Percentiles rank a stretch among this genome's conserved stretches.
phyloP scores from a whole-genome alignment of 2,797 vertebrate species.

The Amblyopsis hoosieri region DNA sequence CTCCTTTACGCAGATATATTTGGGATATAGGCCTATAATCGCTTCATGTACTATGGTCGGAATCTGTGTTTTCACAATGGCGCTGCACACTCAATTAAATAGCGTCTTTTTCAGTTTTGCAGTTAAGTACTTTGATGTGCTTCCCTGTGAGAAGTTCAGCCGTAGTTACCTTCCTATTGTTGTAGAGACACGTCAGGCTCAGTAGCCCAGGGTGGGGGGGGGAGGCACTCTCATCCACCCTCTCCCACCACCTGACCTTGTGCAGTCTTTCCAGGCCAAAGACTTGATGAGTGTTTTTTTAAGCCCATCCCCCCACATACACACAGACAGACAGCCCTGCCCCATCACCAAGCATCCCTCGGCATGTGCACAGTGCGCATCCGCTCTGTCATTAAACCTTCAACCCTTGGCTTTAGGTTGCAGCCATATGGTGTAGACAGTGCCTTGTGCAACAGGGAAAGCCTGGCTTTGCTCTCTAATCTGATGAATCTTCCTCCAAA shows the following conservation, averaged over 20 bases:
- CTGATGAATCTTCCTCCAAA: conserved; percentile 68
- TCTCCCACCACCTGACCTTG: conserved; percentile 64
- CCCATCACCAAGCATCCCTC: conserved; percentile 49
- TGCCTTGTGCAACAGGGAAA: conserved; percentile 67
- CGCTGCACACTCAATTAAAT: background rate
- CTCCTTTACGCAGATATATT: conserved; percentile 71
- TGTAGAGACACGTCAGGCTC: conserved; percentile 68
- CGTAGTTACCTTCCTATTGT: conserved; percentile 73
- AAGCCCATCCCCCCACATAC: conserved; percentile 59
- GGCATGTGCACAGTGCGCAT: conserved; percentile 70
- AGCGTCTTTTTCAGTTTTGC: background rate
- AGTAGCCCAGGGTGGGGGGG: conserved; percentile 27
- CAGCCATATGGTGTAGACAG: conserved; percentile 77
- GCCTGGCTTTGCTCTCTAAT: conserved; percentile 69
- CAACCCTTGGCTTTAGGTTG: conserved; percentile 80
- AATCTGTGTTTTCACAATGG: conserved; percentile 37
- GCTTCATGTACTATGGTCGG: conserved; percentile 49
- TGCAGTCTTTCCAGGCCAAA: conserved; percentile 73
- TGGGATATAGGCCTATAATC: conserved; percentile 66
- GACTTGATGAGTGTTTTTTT: conserved; percentile 76
- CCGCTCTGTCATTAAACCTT: conserved; percentile 80
- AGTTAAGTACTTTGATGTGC: conserved; percentile 15
- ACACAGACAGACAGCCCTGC: too few relatives aligned
- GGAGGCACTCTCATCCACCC: background rate
- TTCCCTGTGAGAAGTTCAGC: conserved; percentile 45